These are phyloP conservation scores for Chrysemys picta DNA, from an alignment of 2,113 vertebrate species.

Conservation along the genomic window DNA sequence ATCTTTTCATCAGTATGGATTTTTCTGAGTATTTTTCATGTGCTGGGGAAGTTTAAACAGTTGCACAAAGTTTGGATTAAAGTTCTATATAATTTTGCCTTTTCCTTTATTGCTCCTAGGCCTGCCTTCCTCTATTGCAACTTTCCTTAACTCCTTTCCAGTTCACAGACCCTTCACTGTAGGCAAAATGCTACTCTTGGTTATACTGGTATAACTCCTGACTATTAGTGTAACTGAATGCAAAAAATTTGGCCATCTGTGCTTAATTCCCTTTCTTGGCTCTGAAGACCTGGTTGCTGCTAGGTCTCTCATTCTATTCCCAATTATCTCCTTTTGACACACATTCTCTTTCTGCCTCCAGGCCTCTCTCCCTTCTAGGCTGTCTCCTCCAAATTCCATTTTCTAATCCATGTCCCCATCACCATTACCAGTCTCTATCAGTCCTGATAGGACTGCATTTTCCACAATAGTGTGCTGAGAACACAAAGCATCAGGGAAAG, in stretches of 20 bases:
- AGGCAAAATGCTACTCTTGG: neutral
- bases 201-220: neutral
- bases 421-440: constrained; percentile 1
- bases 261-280: constrained; percentile 13
- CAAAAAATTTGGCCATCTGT: neutral
- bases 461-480: neutral
- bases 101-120: neutral
- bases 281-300: neutral
- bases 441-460: neutral
- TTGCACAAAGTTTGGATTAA: neutral
- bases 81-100: neutral
- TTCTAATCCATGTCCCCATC: constrained; percentile 40
- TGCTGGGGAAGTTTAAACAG: neutral
- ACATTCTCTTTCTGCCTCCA: constrained; percentile 26
- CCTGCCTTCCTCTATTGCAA: neutral
- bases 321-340: constrained; percentile 37
- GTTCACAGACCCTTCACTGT: neutral
- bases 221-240: neutral
- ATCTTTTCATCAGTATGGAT: neutral
- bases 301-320: constrained; percentile 16
- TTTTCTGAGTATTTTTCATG: neutral
- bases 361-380: constrained; percentile 25
- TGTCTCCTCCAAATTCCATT: neutral
- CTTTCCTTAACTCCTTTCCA: neutral
- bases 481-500: constrained; percentile 35